Evolutionary conservation across 1,140 invertebrate species (phyloP).

Genomic region (Dryas iulia): DNA sequence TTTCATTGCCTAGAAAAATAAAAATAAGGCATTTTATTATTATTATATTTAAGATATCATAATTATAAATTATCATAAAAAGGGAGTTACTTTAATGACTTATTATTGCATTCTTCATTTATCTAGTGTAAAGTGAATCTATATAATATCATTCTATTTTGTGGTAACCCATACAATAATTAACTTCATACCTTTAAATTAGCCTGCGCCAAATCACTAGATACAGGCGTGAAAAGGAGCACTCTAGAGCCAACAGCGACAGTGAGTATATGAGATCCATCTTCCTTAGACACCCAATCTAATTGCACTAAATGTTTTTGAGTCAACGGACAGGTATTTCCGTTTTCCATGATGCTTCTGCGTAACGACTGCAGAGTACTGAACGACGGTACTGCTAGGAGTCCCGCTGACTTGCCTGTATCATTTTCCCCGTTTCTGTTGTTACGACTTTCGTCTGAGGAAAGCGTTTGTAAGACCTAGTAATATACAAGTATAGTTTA

Average conservation of each 20-base stretch:
- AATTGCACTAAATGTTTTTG: slow-evolving; percentile 95
- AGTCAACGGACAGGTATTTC: slow-evolving; percentile 92
- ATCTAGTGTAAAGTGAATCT: no score
- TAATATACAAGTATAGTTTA: no score
- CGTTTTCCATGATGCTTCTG: slow-evolving; percentile 94
- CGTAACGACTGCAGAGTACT: slow-evolving; percentile 94
- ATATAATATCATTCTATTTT: no score
- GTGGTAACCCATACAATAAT: no score
- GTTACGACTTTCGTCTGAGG: slow-evolving; percentile 81
- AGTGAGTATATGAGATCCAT: slow-evolving; percentile 98
- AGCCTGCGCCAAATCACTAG: slow-evolving; percentile 93
- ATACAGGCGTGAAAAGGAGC: slow-evolving; percentile 91
- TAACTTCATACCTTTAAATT: slow-evolving; percentile 86
- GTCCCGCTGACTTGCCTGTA: slow-evolving; percentile 80
- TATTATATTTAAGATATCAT: no score
- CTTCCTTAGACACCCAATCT: slow-evolving; percentile 99
- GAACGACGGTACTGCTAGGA: slow-evolving; percentile 94
- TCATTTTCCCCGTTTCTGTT: slow-evolving; percentile 80
- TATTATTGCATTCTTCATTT: no score
- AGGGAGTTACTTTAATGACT: no score
- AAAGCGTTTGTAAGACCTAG: slow-evolving; percentile 82
- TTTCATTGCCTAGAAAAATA: slow-evolving; percentile 84
- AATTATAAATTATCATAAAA: no score
- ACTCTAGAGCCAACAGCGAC: slow-evolving; percentile 97
- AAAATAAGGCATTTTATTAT: no score